Conservation (phyloP, 2,888 invertebrate species). For the Andrena bucephala region DNA sequence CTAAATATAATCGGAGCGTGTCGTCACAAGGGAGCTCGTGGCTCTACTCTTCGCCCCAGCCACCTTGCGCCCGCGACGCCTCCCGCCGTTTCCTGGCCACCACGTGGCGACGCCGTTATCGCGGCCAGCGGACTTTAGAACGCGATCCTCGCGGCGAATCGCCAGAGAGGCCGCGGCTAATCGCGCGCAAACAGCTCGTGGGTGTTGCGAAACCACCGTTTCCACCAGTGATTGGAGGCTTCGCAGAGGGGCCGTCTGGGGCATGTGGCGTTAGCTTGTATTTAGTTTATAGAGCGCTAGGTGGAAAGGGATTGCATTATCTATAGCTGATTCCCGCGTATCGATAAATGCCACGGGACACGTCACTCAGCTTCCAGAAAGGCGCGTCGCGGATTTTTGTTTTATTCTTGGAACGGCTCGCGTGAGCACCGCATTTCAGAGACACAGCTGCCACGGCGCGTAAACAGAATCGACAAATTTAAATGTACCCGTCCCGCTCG, state of each 20-base stretch:
- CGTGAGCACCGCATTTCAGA: slow-evolving; percentile 41
- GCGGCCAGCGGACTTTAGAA: slow-evolving; percentile 17
- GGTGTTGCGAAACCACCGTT: no score
- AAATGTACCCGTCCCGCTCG: slow-evolving; percentile 28
- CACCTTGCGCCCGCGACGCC: slow-evolving; percentile 24
- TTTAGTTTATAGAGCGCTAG: no score
- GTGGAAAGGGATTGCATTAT: no score
- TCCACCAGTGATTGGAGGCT: no score
- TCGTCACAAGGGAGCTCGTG: slow-evolving; percentile 56
- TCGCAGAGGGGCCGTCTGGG: no score
- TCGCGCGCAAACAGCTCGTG: no score
- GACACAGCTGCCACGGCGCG: slow-evolving; percentile 3
- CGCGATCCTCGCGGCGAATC: background rate
- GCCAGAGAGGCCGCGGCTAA: background rate
- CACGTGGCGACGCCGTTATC: slow-evolving; percentile 24
- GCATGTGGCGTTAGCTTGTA: no score
- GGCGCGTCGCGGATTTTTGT: slow-evolving; percentile 18
- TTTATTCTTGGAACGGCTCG: slow-evolving; percentile 38
- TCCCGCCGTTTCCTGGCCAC: background rate
- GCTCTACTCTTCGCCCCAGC: slow-evolving; percentile 14
- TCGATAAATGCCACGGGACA: background rate
- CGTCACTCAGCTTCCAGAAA: background rate
- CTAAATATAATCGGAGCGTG: slow-evolving; percentile 74
- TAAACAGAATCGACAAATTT: slow-evolving; percentile 50
- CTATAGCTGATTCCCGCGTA: background rate